These are phyloP conservation scores for Palythoa caribaeorum DNA, from an alignment of 92 coral and sea anemone genomes.

Conservation along the genomic window DNA sequence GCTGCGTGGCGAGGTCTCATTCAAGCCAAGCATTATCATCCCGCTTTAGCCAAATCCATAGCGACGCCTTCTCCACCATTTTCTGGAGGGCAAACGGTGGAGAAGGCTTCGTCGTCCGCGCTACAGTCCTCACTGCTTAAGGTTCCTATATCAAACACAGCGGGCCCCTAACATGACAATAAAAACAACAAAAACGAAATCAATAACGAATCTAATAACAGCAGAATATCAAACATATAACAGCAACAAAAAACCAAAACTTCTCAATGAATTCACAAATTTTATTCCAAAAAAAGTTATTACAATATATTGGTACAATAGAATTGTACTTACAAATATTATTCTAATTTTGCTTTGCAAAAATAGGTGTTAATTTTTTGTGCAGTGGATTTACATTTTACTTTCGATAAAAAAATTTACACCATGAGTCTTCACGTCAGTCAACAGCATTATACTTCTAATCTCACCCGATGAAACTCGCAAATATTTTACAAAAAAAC, in stretches of 20 bases:
- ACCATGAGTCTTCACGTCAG: background rate
- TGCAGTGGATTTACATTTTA: background rate
- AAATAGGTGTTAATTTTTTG: background rate
- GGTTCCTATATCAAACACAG: too few species aligned
- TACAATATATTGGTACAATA: background rate
- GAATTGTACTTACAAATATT: background rate
- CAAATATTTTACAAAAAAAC: background rate
- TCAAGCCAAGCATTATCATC: too few species aligned
- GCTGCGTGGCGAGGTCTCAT: too few species aligned
- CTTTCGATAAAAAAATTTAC: background rate
- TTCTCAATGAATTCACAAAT: background rate
- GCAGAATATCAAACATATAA: too few species aligned
- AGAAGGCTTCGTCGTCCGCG: too few species aligned
- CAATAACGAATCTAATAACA: too few species aligned
- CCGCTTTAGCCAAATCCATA: too few species aligned
- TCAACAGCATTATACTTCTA: background rate
- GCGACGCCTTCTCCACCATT: too few species aligned
- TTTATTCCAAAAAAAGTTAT: background rate
- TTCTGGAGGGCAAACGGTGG: too few species aligned
- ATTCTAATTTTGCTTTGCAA: background rate
- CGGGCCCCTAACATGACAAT: too few species aligned
- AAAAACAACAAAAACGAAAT: too few species aligned
- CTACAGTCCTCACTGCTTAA: too few species aligned
- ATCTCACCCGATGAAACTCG: background rate
- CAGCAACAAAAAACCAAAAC: background rate